phyloP scores from a whole-genome alignment of 2,797 vertebrate species.

The Neostethus bicornis region DNA sequence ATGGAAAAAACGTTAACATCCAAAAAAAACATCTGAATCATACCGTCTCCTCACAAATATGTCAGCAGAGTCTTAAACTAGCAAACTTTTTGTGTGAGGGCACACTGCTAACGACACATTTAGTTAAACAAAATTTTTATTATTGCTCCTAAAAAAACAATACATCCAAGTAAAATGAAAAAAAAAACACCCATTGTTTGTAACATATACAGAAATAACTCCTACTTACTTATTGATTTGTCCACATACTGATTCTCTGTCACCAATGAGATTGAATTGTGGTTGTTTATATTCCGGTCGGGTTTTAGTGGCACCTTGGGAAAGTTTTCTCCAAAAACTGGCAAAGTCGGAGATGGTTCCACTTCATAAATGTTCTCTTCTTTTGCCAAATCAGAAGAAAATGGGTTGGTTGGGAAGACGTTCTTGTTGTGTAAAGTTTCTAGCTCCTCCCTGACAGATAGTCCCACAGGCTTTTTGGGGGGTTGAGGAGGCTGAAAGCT shows the following conservation, averaged over 20 bases:
- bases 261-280: conserved; percentile 67
- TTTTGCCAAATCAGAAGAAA: conserved; percentile 71
- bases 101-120: no score
- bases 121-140: not conserved
- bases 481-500: conserved; percentile 71
- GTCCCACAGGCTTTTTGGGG: conserved; percentile 71
- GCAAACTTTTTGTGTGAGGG: no score
- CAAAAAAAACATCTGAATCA: no score
- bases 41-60: no score
- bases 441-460: conserved; percentile 62
- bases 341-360: conserved; percentile 33
- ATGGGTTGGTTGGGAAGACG: conserved; percentile 55
- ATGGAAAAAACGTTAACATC: no score
- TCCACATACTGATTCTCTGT: conserved; percentile 61
- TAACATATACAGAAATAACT: not conserved
- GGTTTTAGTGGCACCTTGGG: conserved; percentile 82
- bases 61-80: no score
- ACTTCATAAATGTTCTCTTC: conserved; percentile 74
- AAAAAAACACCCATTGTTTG: not conserved
- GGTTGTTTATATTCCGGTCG: conserved; percentile 88
- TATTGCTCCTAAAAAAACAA: not conserved
- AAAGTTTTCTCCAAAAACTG: conserved; percentile 57
- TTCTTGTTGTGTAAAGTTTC: conserved; percentile 63
- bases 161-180: no score
- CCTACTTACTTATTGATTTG: conserved; percentile 77